Conservation (phyloP, 2,888 invertebrate species). For the Acholoe squamosa region DNA sequence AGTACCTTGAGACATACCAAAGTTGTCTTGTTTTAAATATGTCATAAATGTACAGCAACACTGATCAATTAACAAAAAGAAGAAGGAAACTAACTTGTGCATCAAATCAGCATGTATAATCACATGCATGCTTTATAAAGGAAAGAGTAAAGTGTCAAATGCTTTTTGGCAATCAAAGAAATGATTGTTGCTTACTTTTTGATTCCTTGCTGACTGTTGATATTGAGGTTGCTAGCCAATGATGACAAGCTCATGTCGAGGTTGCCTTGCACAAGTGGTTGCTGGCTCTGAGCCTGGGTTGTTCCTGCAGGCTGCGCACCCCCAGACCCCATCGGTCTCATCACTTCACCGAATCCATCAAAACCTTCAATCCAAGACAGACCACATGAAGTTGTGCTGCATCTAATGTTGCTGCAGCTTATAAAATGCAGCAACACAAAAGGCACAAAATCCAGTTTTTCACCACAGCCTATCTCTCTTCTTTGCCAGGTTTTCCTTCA, state of each 20-base stretch:
- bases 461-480: no score
- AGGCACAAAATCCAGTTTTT: no score
- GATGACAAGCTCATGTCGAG: constrained; percentile 96
- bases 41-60: no score
- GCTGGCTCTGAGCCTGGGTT: constrained; percentile 67
- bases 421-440: no score
- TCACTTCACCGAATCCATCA: constrained; percentile 89
- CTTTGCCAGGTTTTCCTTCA: no score
- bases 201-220: constrained; percentile 77
- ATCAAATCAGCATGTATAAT: neutral
- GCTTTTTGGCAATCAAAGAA: no score
- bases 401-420: no score
- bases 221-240: constrained; percentile 93
- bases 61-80: neutral
- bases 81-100: neutral
- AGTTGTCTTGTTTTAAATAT: no score
- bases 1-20: no score
- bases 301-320: neutral
- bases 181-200: constrained; percentile 76
- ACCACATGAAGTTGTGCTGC: neutral
- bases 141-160: no score
- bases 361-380: constrained; percentile 85
- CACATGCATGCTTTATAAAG: neutral
- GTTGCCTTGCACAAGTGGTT: constrained; percentile 91
- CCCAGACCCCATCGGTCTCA: constrained; percentile 86